Percentiles rank a stretch among this genome's conserved stretches.
Conservation (phyloP, 2,888 invertebrate species). For the Xylota sylvarum region DNA sequence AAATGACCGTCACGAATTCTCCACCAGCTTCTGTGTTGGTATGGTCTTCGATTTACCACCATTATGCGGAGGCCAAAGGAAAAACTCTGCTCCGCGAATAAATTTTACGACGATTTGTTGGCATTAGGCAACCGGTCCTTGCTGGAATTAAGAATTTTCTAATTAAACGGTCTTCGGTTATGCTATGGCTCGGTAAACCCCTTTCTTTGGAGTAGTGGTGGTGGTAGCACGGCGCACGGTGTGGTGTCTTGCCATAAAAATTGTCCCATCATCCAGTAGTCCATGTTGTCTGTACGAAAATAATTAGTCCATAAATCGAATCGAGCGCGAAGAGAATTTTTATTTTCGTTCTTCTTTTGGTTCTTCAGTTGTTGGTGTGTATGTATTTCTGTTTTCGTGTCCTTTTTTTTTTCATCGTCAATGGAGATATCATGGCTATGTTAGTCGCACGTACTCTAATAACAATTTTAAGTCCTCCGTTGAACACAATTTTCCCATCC, state of each 20-base stretch:
- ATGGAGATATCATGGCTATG: slow-evolving; percentile 61
- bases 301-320: slow-evolving; percentile 78
- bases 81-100: slow-evolving; percentile 74
- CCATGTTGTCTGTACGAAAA: slow-evolving; percentile 62
- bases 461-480: slow-evolving; percentile 74
- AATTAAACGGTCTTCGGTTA: slow-evolving; percentile 76
- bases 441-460: slow-evolving; percentile 72
- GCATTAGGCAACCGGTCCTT: slow-evolving; percentile 74
- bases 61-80: slow-evolving; percentile 8
- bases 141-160: slow-evolving; percentile 76
- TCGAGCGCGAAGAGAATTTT: slow-evolving; percentile 74
- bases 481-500: slow-evolving; percentile 71
- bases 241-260: slow-evolving; percentile 60
- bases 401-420: slow-evolving; percentile 8
- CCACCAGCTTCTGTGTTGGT: slow-evolving; percentile 17
- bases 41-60: slow-evolving; percentile 46
- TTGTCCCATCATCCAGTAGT: slow-evolving; percentile 65
- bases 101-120: slow-evolving; percentile 77
- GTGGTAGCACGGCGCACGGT: not conserved
- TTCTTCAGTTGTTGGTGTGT: slow-evolving; percentile 15
- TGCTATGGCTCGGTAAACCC: slow-evolving; percentile 64
- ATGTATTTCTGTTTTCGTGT: not conserved
- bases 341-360: slow-evolving; percentile 37
- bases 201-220: slow-evolving; percentile 33
- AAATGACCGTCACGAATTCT: slow-evolving; percentile 80